Evolutionary conservation across 2,113 vertebrate genomes (phyloP), one percentile per base, ranked within the genome.

Genomic region (Anarrhichthys ocellatus): DNA sequence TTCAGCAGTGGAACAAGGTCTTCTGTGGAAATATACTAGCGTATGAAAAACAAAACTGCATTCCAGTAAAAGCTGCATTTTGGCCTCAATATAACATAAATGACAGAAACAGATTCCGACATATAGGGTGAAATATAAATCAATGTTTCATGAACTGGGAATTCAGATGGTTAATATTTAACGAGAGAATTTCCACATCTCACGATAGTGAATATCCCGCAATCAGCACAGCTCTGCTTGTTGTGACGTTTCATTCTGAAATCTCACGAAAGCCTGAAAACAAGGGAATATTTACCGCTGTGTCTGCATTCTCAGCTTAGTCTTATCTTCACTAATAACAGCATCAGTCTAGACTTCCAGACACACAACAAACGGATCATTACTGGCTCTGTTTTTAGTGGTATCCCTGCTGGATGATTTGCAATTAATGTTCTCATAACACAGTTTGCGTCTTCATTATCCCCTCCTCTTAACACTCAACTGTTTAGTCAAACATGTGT

Each of bases 141-240:
- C 6, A 61, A 85, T 85, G 1, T 80, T 86, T 86, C 27, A 86
- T 86, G 75, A 84, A 46, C 4, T 40, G 72, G 40, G 81, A 68
- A 78, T 82, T 80, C 77, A 72, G 4, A 9, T 3, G 7, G 27
- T 89, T 46, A 81, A 87, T 76, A 75, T 86, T 88, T 78, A 69
- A 81, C 67, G 29, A 17, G 34, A 38, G 65, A 5, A 56, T 70
- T 61, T 20, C 42, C 78, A 61, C n/a, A 80, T 82, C 76, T 36
- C 50, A 56, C 72, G 58, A 36, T n/a, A 59, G 48, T 36, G 62
- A 61, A 74, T 20, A 79, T 62, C 8, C 2, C 65, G 52, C 44
- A 32, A 67, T 73, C 36, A 83, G 52, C 32, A 50, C 22, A 79
- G 38, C 38, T 50, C 29, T 52, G 50, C 18, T 54, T 32, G 27